Evolutionary conservation across 2,113 vertebrate genomes (phyloP), one percentile per base, ranked within the genome.

Genomic region (Myotis lucifugus): DNA sequence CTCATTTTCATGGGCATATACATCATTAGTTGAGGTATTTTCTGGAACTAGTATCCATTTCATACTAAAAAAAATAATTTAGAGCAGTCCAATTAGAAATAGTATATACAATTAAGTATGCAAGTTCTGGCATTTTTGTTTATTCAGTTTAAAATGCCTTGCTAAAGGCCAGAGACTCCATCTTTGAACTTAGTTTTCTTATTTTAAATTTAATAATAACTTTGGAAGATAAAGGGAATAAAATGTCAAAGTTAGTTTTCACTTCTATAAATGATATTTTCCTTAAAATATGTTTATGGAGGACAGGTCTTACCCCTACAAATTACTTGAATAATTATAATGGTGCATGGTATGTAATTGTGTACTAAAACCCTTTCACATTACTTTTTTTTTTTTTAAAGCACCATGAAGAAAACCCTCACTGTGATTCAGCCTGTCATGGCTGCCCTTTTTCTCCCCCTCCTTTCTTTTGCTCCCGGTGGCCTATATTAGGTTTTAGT

Each of bases 161-260:
- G 9, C 64, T 69, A 34, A 77, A 93, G 64, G 15, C 74, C 8
- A 29, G 52, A 92, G 23, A 72, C n/a, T 70, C 12, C 69, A 90
- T 67, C 81, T 61, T 54, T 61, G 29, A 83, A 88, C 12, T 85
- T 88, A 74, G 3, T 81, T 92, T 93, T 79, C 67, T 87, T 87
- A 77, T 92, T 95, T 87, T 85, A 84, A 96, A 85, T 70, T 79
- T 70, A 59, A 29, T 29, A 8, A 87, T 79, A 95, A 81, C 70
- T 89, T 96, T 84, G 88, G 25, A 83, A 86, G 34, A 95, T 17
- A 92, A 64, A 25, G 27, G 69, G 40, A 91, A 84, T 91, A 79
- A 95, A 77, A 56, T 93, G 40, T 50, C 52, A 25, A 37, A 88
- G 17, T 50, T 84, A 79, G 18, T 87, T 84, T 92, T 87, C 46